Evolutionary conservation across 2,888 invertebrate genomes (phyloP), one percentile per base, ranked within the genome.

Genomic region (Dynastes hyllus): DNA sequence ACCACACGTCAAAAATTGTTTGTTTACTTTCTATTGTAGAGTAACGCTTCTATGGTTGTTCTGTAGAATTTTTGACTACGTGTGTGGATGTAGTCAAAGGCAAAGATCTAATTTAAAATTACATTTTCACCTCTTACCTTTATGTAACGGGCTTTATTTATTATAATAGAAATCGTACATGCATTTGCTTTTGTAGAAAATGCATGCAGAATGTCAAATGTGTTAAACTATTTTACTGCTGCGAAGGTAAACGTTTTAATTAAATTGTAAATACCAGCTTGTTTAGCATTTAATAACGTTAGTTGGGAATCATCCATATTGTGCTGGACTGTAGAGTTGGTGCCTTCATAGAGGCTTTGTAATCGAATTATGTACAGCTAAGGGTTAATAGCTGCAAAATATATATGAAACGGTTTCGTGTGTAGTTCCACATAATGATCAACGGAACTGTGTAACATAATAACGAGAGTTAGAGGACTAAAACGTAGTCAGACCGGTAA

Each of bases 341-440:
- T 55, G 22, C 6, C 22, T 55, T n/a, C 55, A 4, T 55, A 55
- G 66, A 16, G 16, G 66, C 66, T 66, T 66, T 66, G 66, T 66
- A 66, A 66, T 66, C 6, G 40, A 66, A 66, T 66, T 66, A 66
- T 40, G 16, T 22, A 66, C 16, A 16, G 16, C 66, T 13, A 66
- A 66, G 66, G 66, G 66, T 66, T 66, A 66, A 66, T 66, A 66
- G 40, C 40, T 66, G 32, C 66, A 40, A 66, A 66, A 66, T 40
- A 66, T 40, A 66, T 40, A 66, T 40, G 66, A 40, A 65, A 40
- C 66, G 37, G 16, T 66, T 66, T 66, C 66, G 40, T 66, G 40
- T 66, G 40, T 40, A 45, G 66, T 66, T 66, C 37, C 40, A 37
- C 66, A 40, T 66, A 66, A 40, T 45, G 13, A 66, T 66, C 37